Base-by-base conservation (phyloP, 2,797 vertebrate genomes). In the Myripristis jacobus region DNA sequence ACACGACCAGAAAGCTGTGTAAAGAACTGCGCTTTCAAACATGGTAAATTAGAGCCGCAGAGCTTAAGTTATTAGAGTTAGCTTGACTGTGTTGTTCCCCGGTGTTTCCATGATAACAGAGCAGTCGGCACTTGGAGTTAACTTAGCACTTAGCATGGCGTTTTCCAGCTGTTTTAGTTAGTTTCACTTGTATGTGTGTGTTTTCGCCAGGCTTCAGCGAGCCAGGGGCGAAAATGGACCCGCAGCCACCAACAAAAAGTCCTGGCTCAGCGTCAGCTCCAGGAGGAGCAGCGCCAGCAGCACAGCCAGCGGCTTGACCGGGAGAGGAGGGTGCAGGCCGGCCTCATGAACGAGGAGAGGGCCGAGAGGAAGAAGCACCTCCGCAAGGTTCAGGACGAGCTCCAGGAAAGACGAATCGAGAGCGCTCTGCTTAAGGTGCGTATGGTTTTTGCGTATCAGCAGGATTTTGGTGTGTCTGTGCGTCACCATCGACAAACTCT, bases 351-450 rank as follows among this genome's bases (percentile, higher is more conserved):
- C 1, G 93, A 96, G 64, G 92, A 95, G 13, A 82, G 77, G 0
- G 50, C 80, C 0, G 93, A 94, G 41, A 91, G 47, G 62, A 94
- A 79, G 85, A 87, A 92, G 2, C 72, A 92, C 52, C 74, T 91
- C 51, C 84, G 92, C 13, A 76, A 91, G 56, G 44, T 94, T 66
- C 92, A 94, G n/a, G 85, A 94, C 21, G 92, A 95, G 77, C 87
- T 94, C n/a, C 81, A 77, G 13, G 96, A 96, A 80, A 91, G 82
- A 73, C 87, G 86, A 21, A 80, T 92, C 46, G 94, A 98, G 69
- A 93, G 93, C 61, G 87, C 93, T 3, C 75, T 95, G 65, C 51
- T 89, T 2, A 91, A 93, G 89, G 96, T 87, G 12, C 5, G 10
- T 2, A 54, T 24, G 6, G 16, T 43, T 43, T 16, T 16, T 16